These are phyloP conservation scores for Thaumatotibia leucotreta DNA, from an alignment of 1,140 invertebrate species.

Conservation along the genomic window DNA sequence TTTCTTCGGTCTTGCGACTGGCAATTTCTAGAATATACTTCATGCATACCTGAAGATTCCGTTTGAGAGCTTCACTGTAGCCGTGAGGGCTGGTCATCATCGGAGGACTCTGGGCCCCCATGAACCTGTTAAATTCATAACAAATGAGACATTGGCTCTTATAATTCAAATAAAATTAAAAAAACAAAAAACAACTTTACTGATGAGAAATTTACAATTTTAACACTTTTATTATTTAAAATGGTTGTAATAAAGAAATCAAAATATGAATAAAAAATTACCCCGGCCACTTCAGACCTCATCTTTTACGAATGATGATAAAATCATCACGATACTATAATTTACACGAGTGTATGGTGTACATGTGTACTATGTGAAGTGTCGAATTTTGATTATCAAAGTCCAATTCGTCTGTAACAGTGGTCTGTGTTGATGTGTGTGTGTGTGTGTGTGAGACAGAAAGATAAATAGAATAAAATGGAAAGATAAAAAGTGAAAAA, in stretches of 20 bases:
- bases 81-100: constrained; percentile 74
- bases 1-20: too few species aligned
- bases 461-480: constrained; percentile 64
- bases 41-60: constrained; percentile 67
- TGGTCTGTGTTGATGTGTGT: constrained; percentile 38
- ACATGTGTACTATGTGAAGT: constrained; percentile 58
- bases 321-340: neutral
- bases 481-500: constrained; percentile 35
- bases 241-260: constrained; percentile 30
- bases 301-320: constrained; percentile 29
- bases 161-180: constrained; percentile 15
- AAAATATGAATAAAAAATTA: constrained; percentile 52
- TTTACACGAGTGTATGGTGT: constrained; percentile 38
- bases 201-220: neutral
- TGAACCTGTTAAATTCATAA: constrained; percentile 49
- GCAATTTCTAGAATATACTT: neutral
- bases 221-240: constrained; percentile 13
- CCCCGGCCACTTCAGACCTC: constrained; percentile 65
- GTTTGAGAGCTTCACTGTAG: constrained; percentile 71
- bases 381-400: constrained; percentile 62
- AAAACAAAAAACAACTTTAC: constrained; percentile 3
- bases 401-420: constrained; percentile 62
- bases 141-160: constrained; percentile 14
- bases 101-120: constrained; percentile 74
- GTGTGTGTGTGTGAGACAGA: constrained; percentile 45